Evolutionary conservation across 2,797 vertebrate species (phyloP).

Genomic region (Anisognathus igniventris): DNA sequence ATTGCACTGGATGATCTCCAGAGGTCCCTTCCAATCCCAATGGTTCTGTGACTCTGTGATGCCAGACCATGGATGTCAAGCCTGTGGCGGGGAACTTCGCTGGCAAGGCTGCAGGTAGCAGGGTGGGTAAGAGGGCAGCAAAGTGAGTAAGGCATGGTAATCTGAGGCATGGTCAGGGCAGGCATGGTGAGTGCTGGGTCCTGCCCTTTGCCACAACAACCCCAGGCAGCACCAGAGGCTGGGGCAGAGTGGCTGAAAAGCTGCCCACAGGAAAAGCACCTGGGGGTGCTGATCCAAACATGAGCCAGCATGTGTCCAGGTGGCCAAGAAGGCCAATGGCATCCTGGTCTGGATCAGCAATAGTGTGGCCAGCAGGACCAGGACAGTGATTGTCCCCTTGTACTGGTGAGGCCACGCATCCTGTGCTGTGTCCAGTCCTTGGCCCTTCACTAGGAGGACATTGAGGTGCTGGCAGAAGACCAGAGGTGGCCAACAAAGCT

Average conservation of each 20-base stretch:
- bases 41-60: background rate
- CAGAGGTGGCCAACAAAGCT: background rate
- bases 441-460: rapidly evolving
- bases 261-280: background rate
- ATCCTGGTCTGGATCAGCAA: background rate
- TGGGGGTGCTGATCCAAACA: background rate
- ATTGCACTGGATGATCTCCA: background rate
- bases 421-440: too few species aligned
- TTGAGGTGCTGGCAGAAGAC: background rate
- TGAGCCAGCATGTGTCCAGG: background rate
- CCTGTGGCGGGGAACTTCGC: background rate
- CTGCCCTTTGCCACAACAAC: background rate
- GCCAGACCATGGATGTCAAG: background rate
- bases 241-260: background rate
- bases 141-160: background rate
- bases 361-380: background rate
- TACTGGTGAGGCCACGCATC: rapidly evolving
- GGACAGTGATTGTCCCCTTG: rapidly evolving
- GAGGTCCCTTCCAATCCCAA: background rate
- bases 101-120: background rate
- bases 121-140: background rate
- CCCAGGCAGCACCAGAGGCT: rapidly evolving
- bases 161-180: background rate
- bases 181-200: rapidly evolving
- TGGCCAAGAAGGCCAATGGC: background rate